A percentile compares a stretch with the other conserved stretches of the same genome.
These are phyloP conservation scores for Morus bassanus DNA, from an alignment of 2,797 vertebrate genomes.

Conservation along the genomic window DNA sequence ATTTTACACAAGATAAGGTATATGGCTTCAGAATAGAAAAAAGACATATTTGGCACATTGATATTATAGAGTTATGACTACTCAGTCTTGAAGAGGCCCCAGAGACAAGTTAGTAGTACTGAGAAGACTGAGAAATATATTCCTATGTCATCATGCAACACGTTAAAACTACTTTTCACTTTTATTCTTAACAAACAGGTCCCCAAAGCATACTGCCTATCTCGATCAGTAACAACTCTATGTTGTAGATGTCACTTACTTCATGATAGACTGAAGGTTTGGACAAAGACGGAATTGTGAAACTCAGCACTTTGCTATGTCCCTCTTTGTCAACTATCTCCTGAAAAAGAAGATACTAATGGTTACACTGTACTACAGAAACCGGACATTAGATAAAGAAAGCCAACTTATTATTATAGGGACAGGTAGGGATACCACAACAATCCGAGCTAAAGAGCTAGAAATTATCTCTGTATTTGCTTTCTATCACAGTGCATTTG, in stretches of 20 bases:
- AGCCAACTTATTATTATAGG: not conserved
- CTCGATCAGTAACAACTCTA: not conserved
- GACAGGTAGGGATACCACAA: not conserved
- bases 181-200: not conserved
- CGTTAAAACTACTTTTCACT: not conserved
- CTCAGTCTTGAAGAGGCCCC: not conserved
- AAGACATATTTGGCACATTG: not conserved
- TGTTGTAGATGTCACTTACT: constrained; percentile 76
- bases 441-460: not conserved
- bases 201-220: not conserved
- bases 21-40: not conserved
- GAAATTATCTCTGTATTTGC: not conserved
- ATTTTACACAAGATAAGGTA: not conserved
- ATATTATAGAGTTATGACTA: not conserved
- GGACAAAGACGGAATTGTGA: constrained; percentile 95
- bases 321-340: constrained; percentile 98
- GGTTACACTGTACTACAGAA: not conserved
- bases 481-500: not conserved
- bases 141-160: not conserved
- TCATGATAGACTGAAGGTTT: constrained; percentile 98
- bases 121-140: not conserved
- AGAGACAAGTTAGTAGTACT: not conserved
- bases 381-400: not conserved
- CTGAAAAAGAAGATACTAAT: constrained; percentile 70
- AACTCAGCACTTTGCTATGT: constrained; percentile 92